Base-by-base conservation (phyloP, 1,140 invertebrate species). In the Drosophila melanica region DNA sequence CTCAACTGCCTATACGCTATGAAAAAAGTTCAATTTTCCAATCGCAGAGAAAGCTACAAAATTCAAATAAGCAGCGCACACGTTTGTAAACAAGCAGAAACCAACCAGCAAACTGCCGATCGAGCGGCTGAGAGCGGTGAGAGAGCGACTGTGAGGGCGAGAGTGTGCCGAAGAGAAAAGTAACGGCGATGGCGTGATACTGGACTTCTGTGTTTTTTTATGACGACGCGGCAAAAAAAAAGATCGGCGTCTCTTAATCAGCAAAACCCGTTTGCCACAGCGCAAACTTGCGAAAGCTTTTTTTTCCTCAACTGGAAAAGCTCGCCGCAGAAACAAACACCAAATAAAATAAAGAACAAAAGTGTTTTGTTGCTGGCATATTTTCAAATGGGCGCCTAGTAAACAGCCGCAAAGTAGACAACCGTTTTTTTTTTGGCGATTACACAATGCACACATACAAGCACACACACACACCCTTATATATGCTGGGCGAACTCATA, bases 111-210 rank as follows among this genome's bases (percentile, higher is more conserved):
- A 42, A 35, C 55, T 64, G 9, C 33, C 33, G 55, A 60, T 58
- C 53, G 16, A 30, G 27, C 30, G 9, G 12, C 44, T 27, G 53
- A 48, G 48, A 47, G 54, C 35, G 65, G 23, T 44, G 33, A 58
- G 37, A 57, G 37, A 57, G 60, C 37, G 48, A n/a, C 20, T n/a
- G 72, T 3, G 63, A 65, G 44, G 50, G 57, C 23, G 47, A 16
- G 44, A 37, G 44, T 18, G 10, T 12, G 30, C 20, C 12, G 48
- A 68, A 77, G 70, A 74, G 75, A 37, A 64, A 76, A 86, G 75
- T 86, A 86, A 86, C 82, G 75, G 70, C 81, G 8, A 68, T 85
- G 81, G 81, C 80, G 60, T 80, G 74, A 81, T 81, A 74, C 58
- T 65, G 55, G 30, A 59, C 47, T 67, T 47, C 20, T n/a, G 33